Percentiles rank a stretch among this genome's conserved stretches.
Conservation (phyloP, 2,113 vertebrate species). For the Amblyornis subalaris region DNA sequence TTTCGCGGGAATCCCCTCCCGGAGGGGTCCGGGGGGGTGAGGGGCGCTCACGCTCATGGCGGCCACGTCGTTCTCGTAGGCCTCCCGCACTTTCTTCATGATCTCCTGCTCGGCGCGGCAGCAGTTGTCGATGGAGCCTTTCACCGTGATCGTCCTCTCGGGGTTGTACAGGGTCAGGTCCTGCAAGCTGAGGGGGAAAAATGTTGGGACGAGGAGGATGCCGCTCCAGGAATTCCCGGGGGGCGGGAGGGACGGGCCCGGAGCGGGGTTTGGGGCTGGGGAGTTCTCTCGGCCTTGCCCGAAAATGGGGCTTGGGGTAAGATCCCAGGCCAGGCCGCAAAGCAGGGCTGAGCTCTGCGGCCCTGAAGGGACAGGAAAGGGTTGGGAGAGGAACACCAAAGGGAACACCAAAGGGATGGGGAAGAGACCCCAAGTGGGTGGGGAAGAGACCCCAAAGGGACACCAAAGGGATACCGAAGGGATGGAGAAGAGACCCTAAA, state of each 20-base stretch:
- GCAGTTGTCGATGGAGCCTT: constrained; percentile 86
- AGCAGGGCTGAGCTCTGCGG: too few species aligned
- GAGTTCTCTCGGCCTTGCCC: too few species aligned
- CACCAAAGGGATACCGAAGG: neutral
- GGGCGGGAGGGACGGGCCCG: too few species aligned
- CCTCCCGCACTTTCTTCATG: constrained; percentile 94
- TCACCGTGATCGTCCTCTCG: constrained; percentile 91
- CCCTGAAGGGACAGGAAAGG: too few species aligned
- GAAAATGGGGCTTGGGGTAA: too few species aligned
- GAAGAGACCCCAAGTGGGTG: neutral
- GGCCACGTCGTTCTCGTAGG: constrained; percentile 93
- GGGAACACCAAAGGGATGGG: neutral
- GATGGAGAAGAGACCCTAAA: too few species aligned
- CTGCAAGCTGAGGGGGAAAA: constrained; percentile 78
- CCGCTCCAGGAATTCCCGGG: too few species aligned
- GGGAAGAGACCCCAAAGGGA: neutral
- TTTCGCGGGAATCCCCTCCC: neutral
- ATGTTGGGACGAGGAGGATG: too few species aligned
- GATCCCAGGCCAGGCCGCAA: too few species aligned
- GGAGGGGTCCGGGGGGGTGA: neutral
- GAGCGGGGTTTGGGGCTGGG: too few species aligned
- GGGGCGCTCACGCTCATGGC: constrained; percentile 90
- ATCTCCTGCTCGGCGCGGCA: constrained; percentile 88
- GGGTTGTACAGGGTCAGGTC: constrained; percentile 94
- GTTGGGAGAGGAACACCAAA: too few species aligned